Evolutionary conservation across 2,888 invertebrate genomes (phyloP).

Genomic region (Aporophyla lueneburgensis): DNA sequence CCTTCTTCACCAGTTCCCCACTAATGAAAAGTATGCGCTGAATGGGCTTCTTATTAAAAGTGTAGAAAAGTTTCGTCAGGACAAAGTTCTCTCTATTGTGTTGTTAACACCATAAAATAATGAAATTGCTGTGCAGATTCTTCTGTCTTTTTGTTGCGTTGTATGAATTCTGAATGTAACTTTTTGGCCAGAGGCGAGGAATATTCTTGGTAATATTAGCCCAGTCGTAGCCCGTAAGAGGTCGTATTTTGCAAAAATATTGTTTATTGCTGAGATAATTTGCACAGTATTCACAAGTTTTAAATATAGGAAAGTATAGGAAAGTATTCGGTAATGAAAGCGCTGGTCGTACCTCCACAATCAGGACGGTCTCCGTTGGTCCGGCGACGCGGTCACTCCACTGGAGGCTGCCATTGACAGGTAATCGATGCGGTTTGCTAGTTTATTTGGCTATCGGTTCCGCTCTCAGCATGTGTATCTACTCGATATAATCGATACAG

Average conservation of each 20-base stretch:
- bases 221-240: not conserved
- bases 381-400: slow-evolving; percentile 83
- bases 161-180: slow-evolving; percentile 46
- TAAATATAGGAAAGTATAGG: slow-evolving; percentile 17
- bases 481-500: slow-evolving; percentile 86
- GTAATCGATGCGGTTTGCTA: slow-evolving; percentile 90
- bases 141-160: slow-evolving; percentile 49
- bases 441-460: slow-evolving; percentile 90
- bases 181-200: not conserved
- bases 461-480: slow-evolving; percentile 86
- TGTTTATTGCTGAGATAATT: not conserved
- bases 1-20: slow-evolving; percentile 75
- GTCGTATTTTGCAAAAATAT: not conserved
- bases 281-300: not conserved
- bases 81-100: slow-evolving; percentile 82
- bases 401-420: slow-evolving; percentile 87
- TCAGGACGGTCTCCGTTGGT: slow-evolving; percentile 75
- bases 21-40: slow-evolving; percentile 85
- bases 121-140: slow-evolving; percentile 70
- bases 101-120: slow-evolving; percentile 75
- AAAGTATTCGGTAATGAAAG: slow-evolving; percentile 45
- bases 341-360: slow-evolving; percentile 50
- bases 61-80: slow-evolving; percentile 84
- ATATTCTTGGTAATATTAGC: slow-evolving; percentile 12
- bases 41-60: slow-evolving; percentile 88